Evolutionary conservation across 2,888 invertebrate species (phyloP).

Genomic region (Junonia oenone): DNA sequence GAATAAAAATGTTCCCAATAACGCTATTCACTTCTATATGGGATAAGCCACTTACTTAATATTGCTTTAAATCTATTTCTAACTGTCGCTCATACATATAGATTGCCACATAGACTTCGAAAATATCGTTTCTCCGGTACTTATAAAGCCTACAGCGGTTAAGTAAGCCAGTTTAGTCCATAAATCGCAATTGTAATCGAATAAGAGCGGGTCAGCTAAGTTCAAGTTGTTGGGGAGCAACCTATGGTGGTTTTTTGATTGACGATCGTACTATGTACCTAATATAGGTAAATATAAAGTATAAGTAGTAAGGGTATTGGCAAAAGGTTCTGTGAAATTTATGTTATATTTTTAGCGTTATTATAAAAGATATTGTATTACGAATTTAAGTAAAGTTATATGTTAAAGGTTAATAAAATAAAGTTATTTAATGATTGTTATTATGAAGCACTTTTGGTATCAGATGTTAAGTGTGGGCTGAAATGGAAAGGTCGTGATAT

Average conservation of each 20-base stretch:
- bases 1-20: background rate
- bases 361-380: background rate
- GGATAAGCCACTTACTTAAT: background rate
- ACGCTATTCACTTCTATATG: background rate
- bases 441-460: background rate
- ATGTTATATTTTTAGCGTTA: constrained; percentile 16
- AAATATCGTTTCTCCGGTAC: constrained; percentile 16
- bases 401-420: constrained; percentile 10
- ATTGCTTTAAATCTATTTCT: background rate
- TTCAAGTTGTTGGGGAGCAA: constrained; percentile 27
- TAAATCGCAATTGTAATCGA: constrained; percentile 70
- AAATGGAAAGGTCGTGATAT: background rate
- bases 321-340: constrained; percentile 11
- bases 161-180: constrained; percentile 30
- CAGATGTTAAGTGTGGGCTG: background rate
- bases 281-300: constrained; percentile 13
- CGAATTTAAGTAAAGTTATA: background rate
- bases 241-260: constrained; percentile 25
- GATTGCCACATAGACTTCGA: constrained; percentile 3
- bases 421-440: constrained; percentile 3
- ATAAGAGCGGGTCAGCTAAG: constrained; percentile 44
- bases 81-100: background rate
- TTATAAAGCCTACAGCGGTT: constrained; percentile 14
- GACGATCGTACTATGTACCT: constrained; percentile 16
- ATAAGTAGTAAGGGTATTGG: constrained; percentile 20